A percentile compares a stretch with the other conserved stretches of the same genome.
Conservation (phyloP, 2,113 vertebrate species). For the Stomatorhinus ivindoensis region DNA sequence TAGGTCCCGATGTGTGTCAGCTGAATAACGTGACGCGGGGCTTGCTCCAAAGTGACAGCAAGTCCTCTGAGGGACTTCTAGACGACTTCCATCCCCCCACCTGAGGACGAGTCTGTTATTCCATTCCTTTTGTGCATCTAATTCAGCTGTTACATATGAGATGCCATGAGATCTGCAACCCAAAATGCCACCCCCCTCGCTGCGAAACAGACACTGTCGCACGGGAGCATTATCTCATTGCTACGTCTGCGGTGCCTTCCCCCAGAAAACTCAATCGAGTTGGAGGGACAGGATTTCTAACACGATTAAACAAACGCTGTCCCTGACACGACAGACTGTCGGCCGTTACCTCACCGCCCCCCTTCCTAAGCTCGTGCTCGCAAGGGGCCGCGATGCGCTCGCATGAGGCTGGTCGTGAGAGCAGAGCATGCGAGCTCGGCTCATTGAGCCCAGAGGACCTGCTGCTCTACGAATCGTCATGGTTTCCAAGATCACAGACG, state of each 20-base stretch:
- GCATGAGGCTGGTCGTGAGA: not conserved
- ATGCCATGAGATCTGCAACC: slow-evolving; percentile 7
- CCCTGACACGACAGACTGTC: not conserved
- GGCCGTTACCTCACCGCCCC: not conserved
- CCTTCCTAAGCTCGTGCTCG: not conserved
- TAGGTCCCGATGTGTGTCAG: slow-evolving; percentile 38
- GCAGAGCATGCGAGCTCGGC: not conserved
- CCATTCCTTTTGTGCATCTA: slow-evolving; percentile 37
- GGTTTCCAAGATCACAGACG: not conserved
- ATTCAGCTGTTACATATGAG: not conserved
- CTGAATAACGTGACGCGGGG: slow-evolving; percentile 50
- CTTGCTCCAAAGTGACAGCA: slow-evolving; percentile 44
- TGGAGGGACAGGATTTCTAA: not conserved
- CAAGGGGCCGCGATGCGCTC: no score
- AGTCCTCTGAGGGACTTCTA: slow-evolving; percentile 35
- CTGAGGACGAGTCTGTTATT: slow-evolving; percentile 33
- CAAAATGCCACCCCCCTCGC: not conserved
- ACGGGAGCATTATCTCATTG: not conserved
- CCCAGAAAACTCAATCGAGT: not conserved
- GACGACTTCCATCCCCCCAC: not conserved
- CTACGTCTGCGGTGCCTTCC: not conserved
- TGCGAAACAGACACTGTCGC: not conserved
- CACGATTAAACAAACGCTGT: not conserved
- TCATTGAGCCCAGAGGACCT: not conserved
- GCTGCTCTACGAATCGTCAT: not conserved